These are phyloP conservation scores for Macrotus californicus DNA, from an alignment of 2,113 vertebrate species.

Conservation along the genomic window DNA sequence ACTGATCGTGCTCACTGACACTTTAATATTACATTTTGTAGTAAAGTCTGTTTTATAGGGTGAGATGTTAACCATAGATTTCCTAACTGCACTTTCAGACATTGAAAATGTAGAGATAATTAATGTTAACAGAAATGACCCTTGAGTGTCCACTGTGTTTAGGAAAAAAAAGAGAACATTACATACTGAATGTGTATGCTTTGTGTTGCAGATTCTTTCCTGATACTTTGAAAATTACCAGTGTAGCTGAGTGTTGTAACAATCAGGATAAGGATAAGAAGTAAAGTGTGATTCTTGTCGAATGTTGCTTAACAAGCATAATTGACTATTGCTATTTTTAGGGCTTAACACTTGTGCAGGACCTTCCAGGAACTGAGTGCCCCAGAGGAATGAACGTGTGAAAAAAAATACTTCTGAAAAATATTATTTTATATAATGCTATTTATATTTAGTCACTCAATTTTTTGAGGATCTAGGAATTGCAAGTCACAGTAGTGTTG, in stretches of 20 bases:
- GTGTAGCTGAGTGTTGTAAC: background rate
- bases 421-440: background rate
- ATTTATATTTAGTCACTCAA: background rate
- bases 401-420: background rate
- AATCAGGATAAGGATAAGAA: background rate
- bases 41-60: conserved; percentile 25
- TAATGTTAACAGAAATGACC: background rate
- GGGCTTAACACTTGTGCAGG: background rate
- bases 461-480: background rate
- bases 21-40: conserved; percentile 34
- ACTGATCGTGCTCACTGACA: conserved; percentile 6
- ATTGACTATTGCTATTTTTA: background rate
- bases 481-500: background rate
- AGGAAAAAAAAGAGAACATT: background rate
- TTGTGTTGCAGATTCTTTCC: background rate
- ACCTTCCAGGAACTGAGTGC: background rate
- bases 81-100: background rate
- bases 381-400: background rate
- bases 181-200: background rate
- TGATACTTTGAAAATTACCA: conserved; percentile 1
- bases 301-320: background rate
- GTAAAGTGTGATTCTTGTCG: background rate
- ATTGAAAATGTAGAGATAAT: background rate
- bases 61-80: conserved; percentile 12
- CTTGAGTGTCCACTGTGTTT: background rate